phyloP scores from a whole-genome alignment of 2,888 invertebrate genomes.

The Apamea epomidion region DNA sequence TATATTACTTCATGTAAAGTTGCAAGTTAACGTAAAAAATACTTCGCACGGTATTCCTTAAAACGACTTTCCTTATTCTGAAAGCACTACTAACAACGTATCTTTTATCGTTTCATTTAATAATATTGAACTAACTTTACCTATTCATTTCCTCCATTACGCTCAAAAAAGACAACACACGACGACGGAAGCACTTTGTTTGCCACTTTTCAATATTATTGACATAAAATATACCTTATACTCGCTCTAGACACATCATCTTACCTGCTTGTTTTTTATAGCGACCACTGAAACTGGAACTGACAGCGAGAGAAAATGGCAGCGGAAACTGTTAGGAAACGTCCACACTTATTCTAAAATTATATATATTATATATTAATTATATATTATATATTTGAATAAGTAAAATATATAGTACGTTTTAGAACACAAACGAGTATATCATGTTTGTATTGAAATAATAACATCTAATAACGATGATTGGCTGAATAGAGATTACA shows the following conservation, averaged over 20 bases:
- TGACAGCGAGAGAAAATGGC: constrained; percentile 2
- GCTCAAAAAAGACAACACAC: background rate
- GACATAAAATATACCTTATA: background rate
- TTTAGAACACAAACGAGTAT: background rate
- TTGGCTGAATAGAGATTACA: background rate
- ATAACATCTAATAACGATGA: background rate
- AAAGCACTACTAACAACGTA: background rate
- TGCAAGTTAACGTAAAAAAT: background rate
- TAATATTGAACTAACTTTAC: background rate
- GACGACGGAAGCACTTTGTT: constrained; percentile 6
- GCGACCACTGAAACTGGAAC: background rate
- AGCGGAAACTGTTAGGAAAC: background rate
- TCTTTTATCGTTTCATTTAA: background rate
- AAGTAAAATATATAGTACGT: background rate
- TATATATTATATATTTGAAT: too few species aligned
- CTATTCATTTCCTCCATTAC: background rate
- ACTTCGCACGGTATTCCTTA: background rate
- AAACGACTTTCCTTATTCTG: background rate
- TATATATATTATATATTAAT: too few species aligned
- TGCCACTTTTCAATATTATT: constrained; percentile 5
- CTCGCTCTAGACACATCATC: background rate
- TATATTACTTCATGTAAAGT: background rate
- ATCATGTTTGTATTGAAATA: background rate
- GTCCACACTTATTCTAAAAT: background rate
- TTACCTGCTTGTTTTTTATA: background rate